Evolutionary conservation across 2,113 vertebrate genomes (phyloP), one percentile per base, ranked within the genome.

Genomic region (Lagopus muta): DNA sequence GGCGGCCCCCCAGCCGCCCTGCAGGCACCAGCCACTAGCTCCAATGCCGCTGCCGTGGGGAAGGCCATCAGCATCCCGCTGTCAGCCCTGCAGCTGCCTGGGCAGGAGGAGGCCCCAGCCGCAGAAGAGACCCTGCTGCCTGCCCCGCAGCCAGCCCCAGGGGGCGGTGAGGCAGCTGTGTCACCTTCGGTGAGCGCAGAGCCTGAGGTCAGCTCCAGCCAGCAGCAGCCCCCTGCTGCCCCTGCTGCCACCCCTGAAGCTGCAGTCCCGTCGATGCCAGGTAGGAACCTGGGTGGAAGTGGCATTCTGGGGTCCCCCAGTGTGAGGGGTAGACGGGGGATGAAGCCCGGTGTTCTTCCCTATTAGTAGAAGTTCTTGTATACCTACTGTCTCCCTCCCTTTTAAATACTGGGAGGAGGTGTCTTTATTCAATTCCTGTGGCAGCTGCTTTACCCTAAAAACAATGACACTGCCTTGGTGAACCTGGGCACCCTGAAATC

Each of bases 201-300:
- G 84, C 98, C 98, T 1, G 98, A 98, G 96, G 98, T 98, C 95
- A 98, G 98, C 95, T 98, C 98, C 87, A 98, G 98, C 87, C 98
- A 98, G 94, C 98, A 97, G 83, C 98, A 97, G 89, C 93, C 97
- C 57, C 95, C 86, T 2, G 36, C 91, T 0, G 76, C 52, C 38
- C 96, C 97, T 8, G 55, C 94, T 32, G 64, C 97, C 82, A 93
- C 94, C 45, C 95, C 97, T 0, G 98, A 99, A 67, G 96, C 95
- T 21, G 90, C 86, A 5, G 96, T 62, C 3, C 98, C 98, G 87
- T 96, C 97, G 16, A 92, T 98, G 95, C 97, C 98, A 98, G 98
- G 98, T 98, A 98, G 97, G 98, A 80, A 0, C 1, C 19, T 27
- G 52, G 43, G 30, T 0, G 5, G 42, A 58, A 61, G 20, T 1